A percentile compares a stretch with the other conserved stretches of the same genome.
phyloP scores from a whole-genome alignment of 30 jellyfish, hydroid and myxozoan genomes.

The Cassiopea andromeda region DNA sequence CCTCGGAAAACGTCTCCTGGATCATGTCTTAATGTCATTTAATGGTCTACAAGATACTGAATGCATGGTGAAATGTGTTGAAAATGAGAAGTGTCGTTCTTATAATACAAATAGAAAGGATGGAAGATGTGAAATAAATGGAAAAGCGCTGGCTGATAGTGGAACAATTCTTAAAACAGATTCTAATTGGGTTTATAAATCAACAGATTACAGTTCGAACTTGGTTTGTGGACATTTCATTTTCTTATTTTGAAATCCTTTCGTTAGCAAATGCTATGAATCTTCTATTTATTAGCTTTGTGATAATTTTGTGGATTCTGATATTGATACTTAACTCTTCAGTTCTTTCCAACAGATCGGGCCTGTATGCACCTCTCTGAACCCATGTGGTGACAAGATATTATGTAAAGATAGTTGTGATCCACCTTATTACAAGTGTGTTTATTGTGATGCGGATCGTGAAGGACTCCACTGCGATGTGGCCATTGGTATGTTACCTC shows the following conservation, averaged over 20 bases:
- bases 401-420: slow-evolving; percentile 31
- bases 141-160: slow-evolving; percentile 24
- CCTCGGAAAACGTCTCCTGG: background rate
- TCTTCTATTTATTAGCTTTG: too few species aligned
- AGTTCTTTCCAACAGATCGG: slow-evolving; percentile 10
- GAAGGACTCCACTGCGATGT: slow-evolving; percentile 30
- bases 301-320: too few species aligned
- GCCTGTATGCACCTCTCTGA: background rate
- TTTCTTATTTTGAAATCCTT: too few species aligned
- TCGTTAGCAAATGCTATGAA: too few species aligned
- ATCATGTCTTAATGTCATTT: background rate
- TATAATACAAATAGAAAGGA: background rate
- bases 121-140: slow-evolving; percentile 1
- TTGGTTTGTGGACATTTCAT: background rate
- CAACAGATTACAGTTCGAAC: background rate
- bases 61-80: slow-evolving; percentile 27
- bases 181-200: background rate
- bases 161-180: background rate
- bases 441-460: slow-evolving; percentile 4
- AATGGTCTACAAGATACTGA: slow-evolving; percentile 1
- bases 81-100: slow-evolving; percentile 23
- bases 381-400: slow-evolving; percentile 23
- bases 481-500: slow-evolving; percentile 10
- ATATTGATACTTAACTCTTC: too few species aligned
- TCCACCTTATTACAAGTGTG: slow-evolving; percentile 35